Evolutionary conservation across 2,113 vertebrate species (phyloP), one percentile per base, ranked within the genome.

Genomic region (Spea bombifrons): DNA sequence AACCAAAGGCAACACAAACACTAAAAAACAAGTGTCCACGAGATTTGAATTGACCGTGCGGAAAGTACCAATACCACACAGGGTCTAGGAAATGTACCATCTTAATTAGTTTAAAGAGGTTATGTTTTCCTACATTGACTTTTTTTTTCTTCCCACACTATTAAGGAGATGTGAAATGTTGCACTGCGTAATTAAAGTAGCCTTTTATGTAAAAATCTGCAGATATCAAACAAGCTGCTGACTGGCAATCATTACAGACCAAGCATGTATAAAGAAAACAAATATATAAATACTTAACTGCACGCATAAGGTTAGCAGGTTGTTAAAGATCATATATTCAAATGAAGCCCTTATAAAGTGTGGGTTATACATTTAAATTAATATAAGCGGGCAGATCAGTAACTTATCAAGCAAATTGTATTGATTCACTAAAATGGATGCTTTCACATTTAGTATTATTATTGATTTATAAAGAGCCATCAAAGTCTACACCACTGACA

Each of bases 81-180:
- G 30, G 15, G 66, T 45, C 13, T 61, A 30, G 57, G 8, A 67
- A 67, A 45, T 17, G 46, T 67, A 46, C 15, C 44, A 46, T 9
- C 63, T 65, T 45, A 67, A 49, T 16, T 49, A 69, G 67, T 50
- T 69, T 5, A 49, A 69, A 43, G 10, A 49, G 47, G 67, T 69
- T 16, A 69, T n/a, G 67, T 69, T 49, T 69, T 69, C 46, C 7
- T 17, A 64, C n/a, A 64, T 16, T 30, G 16, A 17, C 61, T 17
- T 3, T 9, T 64, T 64, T 30, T 48, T n/a, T 8, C 3, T 68
- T 68, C 12, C 44, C 66, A 68, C 44, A 68, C 9, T 48, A 48
- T 6, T 48, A 68, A 68, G 44, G 8, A 7, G n/a, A 68, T 48
- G 66, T 48, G 3, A 7, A 48, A 68, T 49, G 46, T n/a, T 49